Base-by-base conservation (phyloP, 2,797 vertebrate species). In the Corythornis leucogaster region DNA sequence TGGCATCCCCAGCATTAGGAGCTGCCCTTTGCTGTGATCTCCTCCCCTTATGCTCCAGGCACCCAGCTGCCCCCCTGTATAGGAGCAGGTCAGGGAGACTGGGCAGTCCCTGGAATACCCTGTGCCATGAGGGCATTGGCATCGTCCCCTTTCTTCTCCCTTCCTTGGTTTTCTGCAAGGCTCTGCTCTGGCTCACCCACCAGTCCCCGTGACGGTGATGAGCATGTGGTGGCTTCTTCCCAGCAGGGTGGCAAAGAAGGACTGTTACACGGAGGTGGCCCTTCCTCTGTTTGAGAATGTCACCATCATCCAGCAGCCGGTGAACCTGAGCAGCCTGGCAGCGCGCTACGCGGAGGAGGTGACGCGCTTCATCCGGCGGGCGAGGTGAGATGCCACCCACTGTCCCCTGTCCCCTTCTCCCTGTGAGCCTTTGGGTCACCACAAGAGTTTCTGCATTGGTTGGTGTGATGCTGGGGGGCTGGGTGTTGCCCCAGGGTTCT, bases 271-370 rank as follows among this genome's bases (percentile, higher is more conserved):
- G 1, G 97, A 97, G 15, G 85, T 98, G 50, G 98, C 98, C 33
- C 98, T 99, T 84, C 99, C 99, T 91, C 98, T 99, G 82, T 97
- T 99, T 2, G 98, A 99, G 97, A 99, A 99, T 83, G 18, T 95
- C 88, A 93, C 80, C 45, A 98, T 99, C 10, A 54, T 98, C 85
- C 98, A 99, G 84, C 99, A 99, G 97, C 99, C 99, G 0, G 98
- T 99, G 45, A 93, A 99, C 94, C 97, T 99, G 67, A 98, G 97
- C 97, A 90, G 96, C 21, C 97, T 99, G 24, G 97, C 98, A 6
- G 96, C 91, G 9, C 97, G 68, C 85, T 99, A 99, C 15, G 95
- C 87, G 0, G 97, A 98, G 61, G 96, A 98, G 51, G 98, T 98
- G 0, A 55, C 94, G 1, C 84, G 63, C 51, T 98, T 99, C 93